Percentiles rank a stretch among this genome's conserved stretches.
phyloP scores from a whole-genome alignment of 2,113 vertebrate species.

The Nycticebus coucang region DNA sequence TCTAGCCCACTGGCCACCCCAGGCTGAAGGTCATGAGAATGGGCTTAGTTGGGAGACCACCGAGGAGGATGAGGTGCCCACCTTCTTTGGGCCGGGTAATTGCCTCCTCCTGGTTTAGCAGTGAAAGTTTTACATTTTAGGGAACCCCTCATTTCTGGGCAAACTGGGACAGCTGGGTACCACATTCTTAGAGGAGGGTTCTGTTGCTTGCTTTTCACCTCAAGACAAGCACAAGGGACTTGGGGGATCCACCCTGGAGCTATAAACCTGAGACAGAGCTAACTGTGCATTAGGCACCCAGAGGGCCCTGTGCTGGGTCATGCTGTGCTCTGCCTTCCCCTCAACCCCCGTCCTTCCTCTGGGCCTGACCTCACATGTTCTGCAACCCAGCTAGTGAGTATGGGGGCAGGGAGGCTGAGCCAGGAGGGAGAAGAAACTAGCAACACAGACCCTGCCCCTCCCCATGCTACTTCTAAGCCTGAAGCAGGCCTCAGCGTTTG shows the following conservation, averaged over 20 bases:
- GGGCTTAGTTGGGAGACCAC: background rate
- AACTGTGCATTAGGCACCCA: background rate
- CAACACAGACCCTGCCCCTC: background rate
- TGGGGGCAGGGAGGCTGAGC: background rate
- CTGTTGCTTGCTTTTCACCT: background rate
- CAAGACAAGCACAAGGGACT: background rate
- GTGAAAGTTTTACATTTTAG: background rate
- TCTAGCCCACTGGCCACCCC: background rate
- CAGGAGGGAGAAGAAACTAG: background rate
- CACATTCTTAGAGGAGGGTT: background rate
- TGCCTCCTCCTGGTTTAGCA: background rate
- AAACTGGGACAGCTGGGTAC: background rate
- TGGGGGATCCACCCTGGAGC: background rate
- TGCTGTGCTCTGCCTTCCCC: background rate
- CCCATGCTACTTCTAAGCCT: background rate
- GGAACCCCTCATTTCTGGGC: background rate
- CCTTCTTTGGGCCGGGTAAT: background rate
- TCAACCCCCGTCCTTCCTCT: background rate
- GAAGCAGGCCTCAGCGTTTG: background rate
- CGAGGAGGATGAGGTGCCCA: too few relatives aligned
- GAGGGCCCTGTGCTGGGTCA: background rate
- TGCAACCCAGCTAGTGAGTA: background rate
- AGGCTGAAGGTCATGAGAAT: background rate
- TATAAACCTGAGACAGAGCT: background rate
- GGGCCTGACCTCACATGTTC: background rate